These are phyloP conservation scores for Drosophila glabriapex DNA, from an alignment of 2,888 invertebrate species.

Conservation along the genomic window DNA sequence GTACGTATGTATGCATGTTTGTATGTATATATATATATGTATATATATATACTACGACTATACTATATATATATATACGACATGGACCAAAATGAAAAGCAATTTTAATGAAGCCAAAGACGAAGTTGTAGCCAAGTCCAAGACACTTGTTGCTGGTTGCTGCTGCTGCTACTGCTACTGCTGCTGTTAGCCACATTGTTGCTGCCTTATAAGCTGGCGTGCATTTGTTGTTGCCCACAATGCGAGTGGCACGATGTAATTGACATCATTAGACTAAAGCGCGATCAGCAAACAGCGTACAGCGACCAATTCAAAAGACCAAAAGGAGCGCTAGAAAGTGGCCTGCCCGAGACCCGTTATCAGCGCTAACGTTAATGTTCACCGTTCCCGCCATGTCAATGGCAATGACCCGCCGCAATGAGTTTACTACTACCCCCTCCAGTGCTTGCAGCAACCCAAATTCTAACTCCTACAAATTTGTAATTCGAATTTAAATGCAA, in stretches of 20 bases:
- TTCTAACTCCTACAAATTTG: neutral
- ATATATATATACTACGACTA: too few species aligned
- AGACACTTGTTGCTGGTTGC: slow-evolving; percentile 52
- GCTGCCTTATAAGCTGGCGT: slow-evolving; percentile 77
- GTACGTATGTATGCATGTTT: neutral
- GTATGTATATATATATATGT: slow-evolving; percentile 7
- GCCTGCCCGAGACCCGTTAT: slow-evolving; percentile 63
- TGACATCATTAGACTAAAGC: slow-evolving; percentile 82
- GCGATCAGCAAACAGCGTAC: slow-evolving; percentile 53
- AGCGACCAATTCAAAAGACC: slow-evolving; percentile 28
- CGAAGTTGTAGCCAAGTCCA: slow-evolving; percentile 40
- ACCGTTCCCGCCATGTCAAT: slow-evolving; percentile 44
- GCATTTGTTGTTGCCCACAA: slow-evolving; percentile 78
- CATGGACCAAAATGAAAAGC: slow-evolving; percentile 72
- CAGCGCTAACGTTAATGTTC: slow-evolving; percentile 49
- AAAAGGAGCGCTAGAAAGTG: slow-evolving; percentile 77
- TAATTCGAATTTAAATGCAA: neutral
- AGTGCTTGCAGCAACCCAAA: slow-evolving; percentile 1
- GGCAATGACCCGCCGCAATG: slow-evolving; percentile 61
- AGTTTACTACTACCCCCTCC: neutral
- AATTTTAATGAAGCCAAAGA: slow-evolving; percentile 76
- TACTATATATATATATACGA: slow-evolving; percentile 31
- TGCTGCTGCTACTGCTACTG: slow-evolving; percentile 35
- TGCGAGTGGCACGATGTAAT: slow-evolving; percentile 81
- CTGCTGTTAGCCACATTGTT: slow-evolving; percentile 67